Evolutionary conservation across 2,113 vertebrate species (phyloP).

Genomic region (Muscicapa adusta): DNA sequence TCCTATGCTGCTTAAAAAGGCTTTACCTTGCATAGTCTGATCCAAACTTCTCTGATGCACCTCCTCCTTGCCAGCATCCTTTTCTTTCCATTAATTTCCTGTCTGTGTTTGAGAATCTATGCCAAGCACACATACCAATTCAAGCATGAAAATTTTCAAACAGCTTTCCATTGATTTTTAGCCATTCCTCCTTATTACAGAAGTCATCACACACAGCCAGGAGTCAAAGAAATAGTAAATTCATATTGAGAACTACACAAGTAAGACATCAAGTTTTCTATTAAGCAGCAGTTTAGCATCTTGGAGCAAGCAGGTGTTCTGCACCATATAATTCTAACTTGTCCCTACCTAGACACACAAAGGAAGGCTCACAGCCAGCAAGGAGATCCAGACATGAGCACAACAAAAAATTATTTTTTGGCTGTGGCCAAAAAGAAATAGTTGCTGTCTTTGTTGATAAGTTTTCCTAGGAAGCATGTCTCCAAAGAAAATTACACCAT

Average conservation of each 20-base stretch:
- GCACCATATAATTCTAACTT: not conserved
- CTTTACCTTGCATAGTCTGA: not conserved
- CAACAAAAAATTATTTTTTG: not conserved
- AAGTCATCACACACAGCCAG: slow-evolving; percentile 19
- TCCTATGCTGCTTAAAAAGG: not conserved
- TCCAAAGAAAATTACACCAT: not conserved
- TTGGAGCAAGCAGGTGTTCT: not conserved
- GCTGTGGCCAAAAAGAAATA: not conserved
- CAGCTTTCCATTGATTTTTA: slow-evolving; percentile 46
- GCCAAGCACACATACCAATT: slow-evolving; percentile 11
- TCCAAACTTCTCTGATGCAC: not conserved
- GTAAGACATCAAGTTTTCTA: slow-evolving; percentile 21
- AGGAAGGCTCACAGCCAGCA: not conserved
- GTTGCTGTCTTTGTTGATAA: not conserved
- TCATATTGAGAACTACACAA: slow-evolving; percentile 2
- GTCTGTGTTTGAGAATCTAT: not conserved
- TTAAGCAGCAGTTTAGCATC: slow-evolving; percentile 3
- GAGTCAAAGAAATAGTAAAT: not conserved
- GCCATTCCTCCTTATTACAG: slow-evolving; percentile 13
- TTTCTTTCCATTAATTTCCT: slow-evolving; percentile 26
- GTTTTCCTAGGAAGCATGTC: not conserved
- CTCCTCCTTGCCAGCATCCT: not conserved
- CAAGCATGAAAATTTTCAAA: slow-evolving; percentile 8
- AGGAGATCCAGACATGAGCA: not conserved
- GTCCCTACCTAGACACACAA: not conserved